These are phyloP conservation scores for Falco naumanni DNA, from an alignment of 2,797 vertebrate species.

Conservation along the genomic window DNA sequence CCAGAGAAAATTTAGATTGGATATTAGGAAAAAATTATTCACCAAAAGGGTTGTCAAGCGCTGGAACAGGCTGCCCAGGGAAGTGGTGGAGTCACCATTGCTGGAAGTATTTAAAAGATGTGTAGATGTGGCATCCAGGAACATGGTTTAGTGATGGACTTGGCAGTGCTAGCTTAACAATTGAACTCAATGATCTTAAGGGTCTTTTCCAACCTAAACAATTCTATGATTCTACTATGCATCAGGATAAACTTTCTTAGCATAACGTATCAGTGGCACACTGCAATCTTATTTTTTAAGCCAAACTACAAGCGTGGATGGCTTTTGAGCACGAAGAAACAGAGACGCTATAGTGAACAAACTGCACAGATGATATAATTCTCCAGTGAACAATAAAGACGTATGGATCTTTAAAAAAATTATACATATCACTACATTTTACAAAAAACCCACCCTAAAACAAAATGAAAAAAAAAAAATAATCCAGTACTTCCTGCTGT, in stretches of 20 bases:
- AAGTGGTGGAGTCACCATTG: not conserved
- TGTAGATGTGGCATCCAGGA: no score
- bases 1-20: not conserved
- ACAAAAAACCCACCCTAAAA: not conserved
- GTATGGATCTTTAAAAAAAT: fast-evolving
- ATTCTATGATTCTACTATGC: not conserved
- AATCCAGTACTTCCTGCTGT: not conserved
- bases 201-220: not conserved
- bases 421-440: not conserved
- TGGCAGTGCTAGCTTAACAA: not conserved
- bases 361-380: not conserved
- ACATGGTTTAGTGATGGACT: not conserved
- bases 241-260: not conserved
- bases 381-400: not conserved
- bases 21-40: not conserved
- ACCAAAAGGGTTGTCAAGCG: not conserved
- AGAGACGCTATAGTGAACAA: not conserved
- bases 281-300: not conserved
- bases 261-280: not conserved
- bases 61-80: not conserved
- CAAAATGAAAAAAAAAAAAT: not conserved
- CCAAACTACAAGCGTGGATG: not conserved
- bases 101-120: not conserved
- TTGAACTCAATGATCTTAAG: not conserved
- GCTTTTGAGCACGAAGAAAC: not conserved